Evolutionary conservation across 2,888 invertebrate species (phyloP), one percentile per base, ranked within the genome.

Genomic region (Dasysyrphus albostriatus): DNA sequence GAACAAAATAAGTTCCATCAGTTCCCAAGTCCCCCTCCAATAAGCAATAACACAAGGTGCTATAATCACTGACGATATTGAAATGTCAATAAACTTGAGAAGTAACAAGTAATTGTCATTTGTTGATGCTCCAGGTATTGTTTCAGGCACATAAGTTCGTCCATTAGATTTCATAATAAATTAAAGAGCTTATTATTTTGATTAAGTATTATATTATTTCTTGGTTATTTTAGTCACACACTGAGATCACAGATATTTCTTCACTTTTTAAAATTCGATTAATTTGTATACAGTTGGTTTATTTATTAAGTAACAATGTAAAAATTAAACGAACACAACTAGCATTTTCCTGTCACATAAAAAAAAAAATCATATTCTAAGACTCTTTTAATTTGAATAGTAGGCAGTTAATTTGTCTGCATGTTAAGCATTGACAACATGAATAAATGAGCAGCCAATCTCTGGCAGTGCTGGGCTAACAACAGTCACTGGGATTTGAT

Each of bases 1-100:
- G 88, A 95, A 94, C 77, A 97, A 94, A 91, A 96, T 95, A 70
- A 95, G 91, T 90, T 95, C 96, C 94, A 96, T 95, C 69, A 97
- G 94, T 59, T 95, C 95, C 97, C 97, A 98, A 61, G 96, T 96
- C 44, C 97, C 96, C 88, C 97, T 94, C 98, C 98, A 97, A 92
- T 97, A 97, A 88, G 95, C 95, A 78, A 98, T 96, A 65, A 97
- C 97, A 76, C 96, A 95, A 12, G 97, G 97, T 2, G 96, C 96
- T 19, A 97, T 95, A 44, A 97, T 94, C 12, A 94, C 90, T 88
- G 95, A 94, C 70, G 97, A 95, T 91, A 97, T 94, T 24, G 96
- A 90, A 44, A 94, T 94, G 92, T 97, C 97, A 87, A 97, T 93
- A 88, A 95, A 91, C 85, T 95, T 95, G 72, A 97, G 94, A 69